Conservation (phyloP, 2,888 invertebrate genomes). For the Epinotia brunnichana region DNA sequence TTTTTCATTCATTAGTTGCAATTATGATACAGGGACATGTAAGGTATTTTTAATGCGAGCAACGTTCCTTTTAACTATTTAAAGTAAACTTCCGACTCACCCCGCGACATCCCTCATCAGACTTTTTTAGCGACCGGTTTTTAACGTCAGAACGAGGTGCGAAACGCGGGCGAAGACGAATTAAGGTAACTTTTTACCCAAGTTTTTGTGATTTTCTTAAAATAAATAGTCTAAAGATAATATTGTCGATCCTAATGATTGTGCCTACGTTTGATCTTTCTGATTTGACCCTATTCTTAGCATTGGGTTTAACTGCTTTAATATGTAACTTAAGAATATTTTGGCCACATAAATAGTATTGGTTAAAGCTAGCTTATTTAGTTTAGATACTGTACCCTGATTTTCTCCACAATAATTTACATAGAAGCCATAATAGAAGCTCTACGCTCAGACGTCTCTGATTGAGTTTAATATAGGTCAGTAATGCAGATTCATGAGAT, state of each 20-base stretch:
- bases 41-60: not conserved
- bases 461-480: conserved; percentile 19
- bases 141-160: conserved; percentile 34
- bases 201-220: conserved; percentile 22
- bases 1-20: too few species aligned
- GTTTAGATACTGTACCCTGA: not conserved
- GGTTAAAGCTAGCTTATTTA: not conserved
- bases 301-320: not conserved
- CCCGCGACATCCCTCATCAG: conserved; percentile 21
- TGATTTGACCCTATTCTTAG: not conserved
- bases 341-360: not conserved
- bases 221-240: conserved; percentile 31
- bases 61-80: not conserved
- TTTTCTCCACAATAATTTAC: not conserved
- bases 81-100: conserved; percentile 25
- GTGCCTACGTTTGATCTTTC: not conserved
- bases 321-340: not conserved
- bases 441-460: conserved; percentile 9
- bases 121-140: conserved; percentile 25
- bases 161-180: conserved; percentile 38
- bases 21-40: not conserved
- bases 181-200: conserved; percentile 16
- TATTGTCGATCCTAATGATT: conserved; percentile 15
- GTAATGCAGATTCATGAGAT: conserved; percentile 6
- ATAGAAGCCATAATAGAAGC: conserved; percentile 9